Evolutionary conservation across 2,113 vertebrate genomes (phyloP).

Genomic region (Sminthopsis crassicaudata): DNA sequence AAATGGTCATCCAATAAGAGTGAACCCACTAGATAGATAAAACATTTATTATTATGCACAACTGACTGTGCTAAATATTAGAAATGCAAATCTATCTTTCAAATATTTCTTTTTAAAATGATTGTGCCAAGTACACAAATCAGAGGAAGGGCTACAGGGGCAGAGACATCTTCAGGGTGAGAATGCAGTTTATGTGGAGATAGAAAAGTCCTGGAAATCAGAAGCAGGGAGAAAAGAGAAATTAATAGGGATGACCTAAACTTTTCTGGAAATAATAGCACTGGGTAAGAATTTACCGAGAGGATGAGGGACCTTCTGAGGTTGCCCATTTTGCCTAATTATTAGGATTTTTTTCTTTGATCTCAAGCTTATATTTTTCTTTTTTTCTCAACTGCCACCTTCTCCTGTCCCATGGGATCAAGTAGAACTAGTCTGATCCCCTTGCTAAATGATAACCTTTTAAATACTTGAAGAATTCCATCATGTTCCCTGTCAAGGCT

Average conservation of each 20-base stretch:
- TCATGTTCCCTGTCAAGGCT: background rate
- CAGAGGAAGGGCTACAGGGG: background rate
- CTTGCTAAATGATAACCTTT: background rate
- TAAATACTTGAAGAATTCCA: background rate
- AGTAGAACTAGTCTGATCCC: background rate
- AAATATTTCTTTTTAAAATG: background rate
- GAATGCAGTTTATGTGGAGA: background rate
- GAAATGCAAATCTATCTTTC: background rate
- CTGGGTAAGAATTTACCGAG: background rate
- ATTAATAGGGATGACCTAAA: background rate
- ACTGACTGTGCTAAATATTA: background rate
- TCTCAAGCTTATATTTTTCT: background rate
- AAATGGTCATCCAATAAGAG: background rate
- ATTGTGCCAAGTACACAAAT: background rate
- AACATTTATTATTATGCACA: background rate
- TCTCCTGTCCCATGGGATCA: background rate
- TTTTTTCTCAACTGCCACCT: background rate
- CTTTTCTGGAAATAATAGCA: background rate
- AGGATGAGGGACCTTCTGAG: background rate
- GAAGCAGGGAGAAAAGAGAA: background rate
- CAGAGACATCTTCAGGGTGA: background rate
- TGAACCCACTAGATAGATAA: background rate
- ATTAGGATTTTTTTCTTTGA: background rate
- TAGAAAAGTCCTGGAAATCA: background rate
- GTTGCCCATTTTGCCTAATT: background rate